phyloP scores from a whole-genome alignment of 2,888 invertebrate species.

The Xylota segnis region DNA sequence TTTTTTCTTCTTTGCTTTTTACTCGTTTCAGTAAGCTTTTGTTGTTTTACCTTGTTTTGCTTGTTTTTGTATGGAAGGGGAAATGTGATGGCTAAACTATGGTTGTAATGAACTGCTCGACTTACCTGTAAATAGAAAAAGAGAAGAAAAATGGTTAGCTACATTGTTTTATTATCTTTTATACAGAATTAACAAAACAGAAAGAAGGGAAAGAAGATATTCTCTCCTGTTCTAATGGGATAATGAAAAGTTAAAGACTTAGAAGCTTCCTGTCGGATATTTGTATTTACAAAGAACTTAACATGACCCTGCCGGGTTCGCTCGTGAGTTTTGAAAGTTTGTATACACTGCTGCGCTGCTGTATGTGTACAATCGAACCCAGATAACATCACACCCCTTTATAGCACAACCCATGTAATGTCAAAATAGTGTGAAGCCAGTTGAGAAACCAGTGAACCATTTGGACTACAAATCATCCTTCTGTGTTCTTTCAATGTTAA shows the following conservation, averaged over 20 bases:
- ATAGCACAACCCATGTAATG: too few species aligned
- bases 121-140: constrained; percentile 66
- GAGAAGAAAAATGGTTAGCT: constrained; percentile 29
- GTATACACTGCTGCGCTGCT: too few species aligned
- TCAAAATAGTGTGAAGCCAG: too few species aligned
- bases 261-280: background rate
- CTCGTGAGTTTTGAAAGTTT: too few species aligned
- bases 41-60: constrained; percentile 29
- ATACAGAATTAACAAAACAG: background rate
- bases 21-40: constrained; percentile 40
- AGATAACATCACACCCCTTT: too few species aligned
- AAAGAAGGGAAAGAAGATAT: too few species aligned
- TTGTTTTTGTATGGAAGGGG: constrained; percentile 37
- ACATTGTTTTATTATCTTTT: constrained; percentile 31
- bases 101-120: constrained; percentile 45
- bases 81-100: constrained; percentile 35
- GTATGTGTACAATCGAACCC: too few species aligned
- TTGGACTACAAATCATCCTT: too few species aligned
- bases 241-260: background rate
- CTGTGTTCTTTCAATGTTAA: too few species aligned
- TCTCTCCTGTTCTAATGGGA: background rate
- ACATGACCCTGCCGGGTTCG: too few species aligned
- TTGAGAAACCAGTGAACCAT: too few species aligned
- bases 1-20: constrained; percentile 4
- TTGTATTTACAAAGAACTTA: too few species aligned